phyloP scores from a whole-genome alignment of 2,888 invertebrate species.

The Trachelus tabidus region DNA sequence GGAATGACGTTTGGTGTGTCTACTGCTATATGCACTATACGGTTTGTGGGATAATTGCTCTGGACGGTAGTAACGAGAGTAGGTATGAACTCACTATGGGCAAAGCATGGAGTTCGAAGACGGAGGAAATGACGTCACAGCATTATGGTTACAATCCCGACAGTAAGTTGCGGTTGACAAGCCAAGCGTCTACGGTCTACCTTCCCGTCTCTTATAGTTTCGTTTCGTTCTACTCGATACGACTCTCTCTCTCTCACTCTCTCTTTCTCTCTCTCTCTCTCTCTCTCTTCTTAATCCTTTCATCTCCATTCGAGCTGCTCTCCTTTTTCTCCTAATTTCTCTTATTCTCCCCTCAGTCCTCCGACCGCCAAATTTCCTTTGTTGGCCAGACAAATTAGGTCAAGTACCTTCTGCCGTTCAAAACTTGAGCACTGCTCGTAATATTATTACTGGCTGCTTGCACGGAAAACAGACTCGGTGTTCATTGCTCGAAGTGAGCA shows the following conservation, averaged over 20 bases:
- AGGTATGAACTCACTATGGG: neutral
- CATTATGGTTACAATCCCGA: conserved; percentile 52
- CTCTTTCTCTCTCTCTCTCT: conserved; percentile 19
- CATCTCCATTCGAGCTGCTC: neutral
- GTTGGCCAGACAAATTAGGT: conserved; percentile 7
- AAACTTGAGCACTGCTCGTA: conserved; percentile 7
- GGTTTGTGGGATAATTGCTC: neutral
- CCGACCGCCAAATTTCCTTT: neutral
- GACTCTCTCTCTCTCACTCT: conserved; percentile 23
- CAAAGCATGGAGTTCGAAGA: conserved; percentile 17
- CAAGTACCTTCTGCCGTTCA: neutral
- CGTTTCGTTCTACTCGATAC: conserved; percentile 23
- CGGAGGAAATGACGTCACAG: conserved; percentile 59
- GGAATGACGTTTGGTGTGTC: neutral
- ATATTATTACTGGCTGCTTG: conserved; percentile 22
- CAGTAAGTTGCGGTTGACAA: conserved; percentile 59
- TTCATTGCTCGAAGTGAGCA: conserved; percentile 9
- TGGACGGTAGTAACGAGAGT: neutral
- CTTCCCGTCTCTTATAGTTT: conserved; percentile 35
- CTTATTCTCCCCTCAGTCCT: conserved; percentile 8
- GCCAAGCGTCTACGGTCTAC: conserved; percentile 50
- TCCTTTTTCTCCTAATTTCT: neutral
- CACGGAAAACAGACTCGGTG: conserved; percentile 21
- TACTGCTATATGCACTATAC: neutral
- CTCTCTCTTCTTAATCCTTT: neutral